A percentile compares a stretch with the other conserved stretches of the same genome.
phyloP scores from a whole-genome alignment of 2,888 invertebrate genomes.

The Agonopterix arenella region DNA sequence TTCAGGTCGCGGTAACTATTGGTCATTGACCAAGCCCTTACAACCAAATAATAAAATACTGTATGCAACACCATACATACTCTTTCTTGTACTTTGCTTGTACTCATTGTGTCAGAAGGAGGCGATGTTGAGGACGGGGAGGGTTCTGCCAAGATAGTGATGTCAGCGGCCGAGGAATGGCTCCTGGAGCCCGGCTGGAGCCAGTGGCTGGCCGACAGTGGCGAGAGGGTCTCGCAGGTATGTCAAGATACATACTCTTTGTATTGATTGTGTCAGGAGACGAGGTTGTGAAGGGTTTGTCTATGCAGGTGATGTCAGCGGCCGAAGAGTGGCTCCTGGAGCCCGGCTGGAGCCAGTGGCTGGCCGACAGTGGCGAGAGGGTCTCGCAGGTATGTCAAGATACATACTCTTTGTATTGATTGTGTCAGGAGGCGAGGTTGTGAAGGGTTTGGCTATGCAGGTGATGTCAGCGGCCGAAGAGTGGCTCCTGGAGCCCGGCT shows the following conservation, averaged over 20 bases:
- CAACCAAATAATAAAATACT: too few relatives aligned
- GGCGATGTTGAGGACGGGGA: background rate
- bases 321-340: background rate
- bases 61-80: too few relatives aligned
- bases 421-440: background rate
- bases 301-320: background rate
- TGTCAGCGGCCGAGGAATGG: background rate
- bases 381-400: too few relatives aligned
- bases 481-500: too few relatives aligned
- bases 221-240: background rate
- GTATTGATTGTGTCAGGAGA: background rate
- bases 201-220: background rate
- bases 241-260: background rate
- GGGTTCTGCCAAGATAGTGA: background rate
- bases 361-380: too few relatives aligned
- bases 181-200: background rate
- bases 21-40: too few relatives aligned
- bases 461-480: background rate
- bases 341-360: too few relatives aligned
- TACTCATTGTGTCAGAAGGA: background rate
- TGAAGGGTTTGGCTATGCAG: background rate
- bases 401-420: background rate
- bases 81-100: too few relatives aligned
- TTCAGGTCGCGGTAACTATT: too few relatives aligned
- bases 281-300: background rate